Base-by-base conservation (phyloP, 2,888 invertebrate species). In the Drosophila longiperda region DNA sequence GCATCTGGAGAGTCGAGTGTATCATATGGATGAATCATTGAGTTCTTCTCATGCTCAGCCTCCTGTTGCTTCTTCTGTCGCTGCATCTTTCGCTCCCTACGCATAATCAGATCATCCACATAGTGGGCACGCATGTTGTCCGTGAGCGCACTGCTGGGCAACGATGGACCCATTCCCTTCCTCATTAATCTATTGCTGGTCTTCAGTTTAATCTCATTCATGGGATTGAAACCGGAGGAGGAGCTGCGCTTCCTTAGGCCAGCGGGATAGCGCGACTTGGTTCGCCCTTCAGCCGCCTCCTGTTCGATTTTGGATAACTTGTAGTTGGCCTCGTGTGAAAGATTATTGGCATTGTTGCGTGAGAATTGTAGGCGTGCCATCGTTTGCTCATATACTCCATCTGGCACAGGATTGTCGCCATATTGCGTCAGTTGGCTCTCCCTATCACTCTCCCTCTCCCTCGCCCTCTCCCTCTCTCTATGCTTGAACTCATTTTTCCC, bases 221-320 rank as follows among this genome's bases (percentile, higher is more conserved):
- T 90, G 6, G 92, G 89, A 81, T 92, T 78, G 11, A 91, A 86
- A 4, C 66, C 68, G 4, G 34, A 52, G 1, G n/a, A 11, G 11
- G 73, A 67, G 26, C 69, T 73, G 38, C 86, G 80, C 54, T 90
- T 87, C 4, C 52, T 59, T 0, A 71, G 7, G 4, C 52, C 58
- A 5, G 11, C 20, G 1, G 78, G 76, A 52, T 38, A 66, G 0
- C 69, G 70, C 0, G 42, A 4, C 23, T 64, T 71, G 12, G 17
- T 32, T 2, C 61, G 17, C 1, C 59, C 73, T 32, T 92, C 93
- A 0, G 88, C 77, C 0, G 87, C 87, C 20, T 93, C 93, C 74
- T 93, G 93, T 65, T 93, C 93, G 9, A 89, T 74, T 76, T 92
- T 93, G 0, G 93, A 93, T 1, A 93, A 78, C 64, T 93, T 93